Conservation (phyloP, 2,113 vertebrate genomes). For the Ptyas mucosa region DNA sequence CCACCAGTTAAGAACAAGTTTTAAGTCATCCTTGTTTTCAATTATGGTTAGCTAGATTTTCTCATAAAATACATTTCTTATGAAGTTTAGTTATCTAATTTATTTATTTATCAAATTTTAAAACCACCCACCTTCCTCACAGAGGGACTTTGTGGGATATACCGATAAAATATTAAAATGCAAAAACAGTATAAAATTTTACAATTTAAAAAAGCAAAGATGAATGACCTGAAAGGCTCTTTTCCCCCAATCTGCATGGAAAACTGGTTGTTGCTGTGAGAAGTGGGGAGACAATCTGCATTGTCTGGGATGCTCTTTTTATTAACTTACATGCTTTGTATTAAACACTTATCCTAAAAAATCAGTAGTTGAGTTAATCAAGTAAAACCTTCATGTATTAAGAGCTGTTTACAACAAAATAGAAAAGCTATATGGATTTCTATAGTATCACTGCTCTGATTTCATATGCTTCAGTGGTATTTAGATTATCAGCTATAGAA, state of each 20-base stretch:
- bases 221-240: background rate
- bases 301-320: background rate
- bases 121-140: too few relatives aligned
- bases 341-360: background rate
- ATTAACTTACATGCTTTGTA: background rate
- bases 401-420: slow-evolving; percentile 41
- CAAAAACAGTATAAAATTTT: too few relatives aligned
- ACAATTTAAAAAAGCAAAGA: too few relatives aligned
- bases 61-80: background rate
- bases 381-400: slow-evolving; percentile 9
- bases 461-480: slow-evolving; percentile 20
- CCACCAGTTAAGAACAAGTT: background rate
- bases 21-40: background rate
- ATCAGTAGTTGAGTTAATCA: background rate
- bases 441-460: slow-evolving; percentile 25
- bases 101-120: too few relatives aligned
- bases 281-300: background rate
- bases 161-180: too few relatives aligned
- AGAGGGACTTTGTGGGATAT: too few relatives aligned
- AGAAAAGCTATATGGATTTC: slow-evolving; percentile 38
- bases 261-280: background rate
- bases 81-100: too few relatives aligned
- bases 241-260: background rate
- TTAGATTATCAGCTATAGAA: slow-evolving; percentile 1
- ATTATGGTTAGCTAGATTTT: background rate